Conservation (phyloP, 2,113 vertebrate genomes). For the Corythaixoides concolor region DNA sequence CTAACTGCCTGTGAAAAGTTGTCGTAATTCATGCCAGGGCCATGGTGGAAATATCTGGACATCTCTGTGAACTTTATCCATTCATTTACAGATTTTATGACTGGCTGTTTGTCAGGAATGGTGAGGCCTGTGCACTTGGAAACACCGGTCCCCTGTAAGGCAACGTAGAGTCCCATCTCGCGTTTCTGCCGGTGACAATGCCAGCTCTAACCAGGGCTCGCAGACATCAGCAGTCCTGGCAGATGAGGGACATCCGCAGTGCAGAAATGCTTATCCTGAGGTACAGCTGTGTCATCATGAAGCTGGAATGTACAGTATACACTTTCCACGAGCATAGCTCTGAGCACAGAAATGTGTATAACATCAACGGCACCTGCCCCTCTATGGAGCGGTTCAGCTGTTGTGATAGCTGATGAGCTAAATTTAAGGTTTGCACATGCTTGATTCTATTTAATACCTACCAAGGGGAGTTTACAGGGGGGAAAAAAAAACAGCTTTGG, state of each 20-base stretch:
- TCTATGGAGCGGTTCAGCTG: slow-evolving; percentile 49
- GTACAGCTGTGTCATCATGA: slow-evolving; percentile 65
- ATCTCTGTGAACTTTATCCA: not conserved
- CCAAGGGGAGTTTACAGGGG: not conserved
- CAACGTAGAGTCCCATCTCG: not conserved
- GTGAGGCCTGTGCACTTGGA: not conserved
- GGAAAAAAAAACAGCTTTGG: not conserved
- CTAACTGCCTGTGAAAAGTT: not conserved
- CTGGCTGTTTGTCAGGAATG: not conserved
- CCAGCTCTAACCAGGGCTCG: not conserved
- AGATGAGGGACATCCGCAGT: slow-evolving; percentile 27
- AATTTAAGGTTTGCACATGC: slow-evolving; percentile 56
- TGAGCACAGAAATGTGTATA: slow-evolving; percentile 22
- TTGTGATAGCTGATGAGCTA: slow-evolving; percentile 61
- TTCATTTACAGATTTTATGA: not conserved
- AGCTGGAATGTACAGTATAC: slow-evolving; percentile 60
- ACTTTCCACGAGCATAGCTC: not conserved
- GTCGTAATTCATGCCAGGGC: not conserved
- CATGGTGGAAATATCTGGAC: not conserved
- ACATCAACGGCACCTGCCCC: slow-evolving; percentile 31
- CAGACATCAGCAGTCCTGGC: not conserved
- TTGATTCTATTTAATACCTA: slow-evolving; percentile 43
- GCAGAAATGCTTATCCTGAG: slow-evolving; percentile 10
- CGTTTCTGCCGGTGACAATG: not conserved
- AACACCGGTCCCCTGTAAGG: not conserved